Base-by-base conservation (phyloP, 2,888 invertebrate species). In the Acanthosepion esculentum region DNA sequence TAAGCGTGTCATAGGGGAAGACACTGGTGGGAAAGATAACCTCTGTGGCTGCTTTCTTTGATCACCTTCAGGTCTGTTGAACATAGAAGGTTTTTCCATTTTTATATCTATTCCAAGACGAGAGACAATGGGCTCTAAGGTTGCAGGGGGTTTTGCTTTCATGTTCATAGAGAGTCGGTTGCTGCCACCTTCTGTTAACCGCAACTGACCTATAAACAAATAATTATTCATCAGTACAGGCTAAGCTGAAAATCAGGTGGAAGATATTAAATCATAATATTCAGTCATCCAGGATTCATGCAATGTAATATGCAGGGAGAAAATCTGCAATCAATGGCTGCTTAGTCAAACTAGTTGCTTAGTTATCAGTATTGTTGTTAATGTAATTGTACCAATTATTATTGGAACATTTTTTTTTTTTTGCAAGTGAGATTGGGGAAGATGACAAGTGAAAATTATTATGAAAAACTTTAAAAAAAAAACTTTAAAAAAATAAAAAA, bases 101-200 rank as follows among this genome's bases (percentile, higher is more conserved):
- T 96, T 96, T 55, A 96, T 96, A 95, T 97, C 96, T 78, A 97
- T 97, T 78, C 97, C 97, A 33, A 97, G 96, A 78, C 97, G 95
- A 48, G 96, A 94, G 20, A 96, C 96, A 15, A 97, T 96, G 41
- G 96, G 96, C 94, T 97, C 96, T 94, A 97, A 95, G 33, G 96
- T 96, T 29, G 95, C 94, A 91, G 95, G 95, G 29, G 95, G 95
- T 78, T 95, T 95, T 50, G 95, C 95, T 91, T 95, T 95, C 64
- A 96, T 95, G 93, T 95, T 95, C 93, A 95, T 95, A 59, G 96
- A 95, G 48, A 94, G 95, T 92, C 96, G 95, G 94, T 95, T 94
- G 94, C 95, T 96, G 48, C 96, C 96, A 12, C 94, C 95, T 48
- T 96, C 96, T 59, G 96, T 95, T 92, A 97, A 95, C 48, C 96